Evolutionary conservation across 2,888 invertebrate species (phyloP).

Genomic region (Agrotis exclamationis): DNA sequence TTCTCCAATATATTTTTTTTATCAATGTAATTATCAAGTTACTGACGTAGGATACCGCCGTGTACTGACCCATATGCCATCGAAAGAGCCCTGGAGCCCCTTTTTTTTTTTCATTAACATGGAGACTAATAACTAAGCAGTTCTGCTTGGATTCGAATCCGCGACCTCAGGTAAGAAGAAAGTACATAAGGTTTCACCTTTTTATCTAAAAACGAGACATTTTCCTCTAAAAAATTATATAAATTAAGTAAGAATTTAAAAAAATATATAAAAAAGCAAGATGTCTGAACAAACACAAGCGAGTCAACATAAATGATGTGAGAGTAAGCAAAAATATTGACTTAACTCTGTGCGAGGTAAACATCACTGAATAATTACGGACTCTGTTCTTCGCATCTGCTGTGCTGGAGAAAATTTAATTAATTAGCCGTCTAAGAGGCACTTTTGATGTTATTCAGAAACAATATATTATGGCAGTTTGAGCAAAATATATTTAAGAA

Average conservation of each 20-base stretch:
- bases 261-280: slow-evolving; percentile 11
- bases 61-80: no score
- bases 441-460: not conserved
- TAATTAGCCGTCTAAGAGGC: slow-evolving; percentile 15
- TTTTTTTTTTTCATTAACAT: no score
- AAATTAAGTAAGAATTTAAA: not conserved
- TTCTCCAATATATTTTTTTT: no score
- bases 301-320: slow-evolving; percentile 23
- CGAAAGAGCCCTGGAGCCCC: no score
- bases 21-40: no score
- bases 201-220: not conserved
- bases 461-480: not conserved
- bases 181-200: no score
- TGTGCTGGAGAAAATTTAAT: slow-evolving; percentile 34
- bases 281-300: slow-evolving; percentile 15
- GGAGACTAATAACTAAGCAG: no score
- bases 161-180: not conserved
- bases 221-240: slow-evolving; percentile 12
- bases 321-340: slow-evolving; percentile 24
- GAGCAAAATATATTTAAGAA: no score
- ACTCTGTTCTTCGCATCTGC: not conserved
- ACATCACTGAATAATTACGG: slow-evolving; percentile 30
- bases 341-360: slow-evolving; percentile 20
- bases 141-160: not conserved
- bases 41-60: no score